Percentiles rank a stretch among this genome's conserved stretches.
Evolutionary conservation across 2,797 vertebrate genomes (phyloP).

Genomic region (Gastrophryne carolinensis): DNA sequence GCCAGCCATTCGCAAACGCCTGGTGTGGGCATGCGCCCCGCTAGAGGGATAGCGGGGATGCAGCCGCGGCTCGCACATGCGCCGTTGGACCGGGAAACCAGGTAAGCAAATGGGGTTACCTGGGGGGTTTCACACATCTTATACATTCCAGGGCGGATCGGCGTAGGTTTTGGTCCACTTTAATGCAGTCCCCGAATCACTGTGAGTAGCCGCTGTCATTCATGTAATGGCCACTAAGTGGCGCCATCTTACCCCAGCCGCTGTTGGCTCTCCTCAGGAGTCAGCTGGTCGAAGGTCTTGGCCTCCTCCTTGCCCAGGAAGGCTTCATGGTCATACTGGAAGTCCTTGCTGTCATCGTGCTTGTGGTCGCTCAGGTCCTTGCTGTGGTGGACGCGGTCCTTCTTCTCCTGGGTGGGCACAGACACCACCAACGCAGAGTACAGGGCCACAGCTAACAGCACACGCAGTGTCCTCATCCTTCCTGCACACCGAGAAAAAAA

Average conservation of each 20-base stretch:
- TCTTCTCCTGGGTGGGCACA: constrained; percentile 78
- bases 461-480: neutral
- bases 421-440: constrained; percentile 1
- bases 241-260: constrained; percentile 71
- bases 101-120: too few relatives aligned
- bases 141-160: too few relatives aligned
- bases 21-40: too few relatives aligned
- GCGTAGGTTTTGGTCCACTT: too few relatives aligned
- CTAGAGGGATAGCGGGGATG: too few relatives aligned
- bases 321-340: constrained; percentile 87
- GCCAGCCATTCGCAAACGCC: too few relatives aligned
- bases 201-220: too few relatives aligned
- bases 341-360: constrained; percentile 73
- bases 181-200: too few relatives aligned
- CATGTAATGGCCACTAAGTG: neutral
- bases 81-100: too few relatives aligned
- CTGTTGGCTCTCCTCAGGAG: constrained; percentile 83
- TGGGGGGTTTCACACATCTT: too few relatives aligned
- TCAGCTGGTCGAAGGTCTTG: constrained; percentile 87
- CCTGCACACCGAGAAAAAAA: neutral
- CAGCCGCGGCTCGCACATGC: too few relatives aligned
- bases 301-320: constrained; percentile 87
- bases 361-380: constrained; percentile 75
- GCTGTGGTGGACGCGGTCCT: constrained; percentile 73
- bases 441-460: neutral